Evolutionary conservation across 2,797 vertebrate genomes (phyloP), one percentile per base, ranked within the genome.

Genomic region (Protonibea diacanthus): DNA sequence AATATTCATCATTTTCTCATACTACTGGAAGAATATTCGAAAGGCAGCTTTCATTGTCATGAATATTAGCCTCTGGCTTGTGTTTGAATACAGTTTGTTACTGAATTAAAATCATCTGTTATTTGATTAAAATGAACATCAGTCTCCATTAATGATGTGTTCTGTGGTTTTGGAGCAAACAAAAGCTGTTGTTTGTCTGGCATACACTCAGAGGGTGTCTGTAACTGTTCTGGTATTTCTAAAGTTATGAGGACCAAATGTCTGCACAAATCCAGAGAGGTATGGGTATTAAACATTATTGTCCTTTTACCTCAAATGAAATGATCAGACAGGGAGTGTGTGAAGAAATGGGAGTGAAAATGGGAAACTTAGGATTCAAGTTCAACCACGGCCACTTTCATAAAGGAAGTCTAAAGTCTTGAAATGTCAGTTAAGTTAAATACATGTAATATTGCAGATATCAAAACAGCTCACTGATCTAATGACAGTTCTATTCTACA

Each of bases 1-100:
- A 83, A 73, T 81, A 83, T 83, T 85, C 57, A 72, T 59, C 20
- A 65, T 78, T 66, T 84, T 69, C 75, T 78, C 64, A 76, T 72
- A 79, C 78, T 47, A 45, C 12, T 27, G 27, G 25, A 23, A 13
- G 51, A 72, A 78, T 70, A 72, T 82, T 85, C 47, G 44, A 15
- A 71, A 63, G 68, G 42, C 62, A 47, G 66, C 51, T 57, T 56
- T 18, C 48, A 62, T 55, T 76, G 68, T 53, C 8, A 17, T 74
- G 45, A 69, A 81, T 73, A 74, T 71, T 20, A 47, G 74, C 60
- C 47, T 48, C 1, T 42, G 44, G 47, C 49, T 60, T 40, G 9
- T 76, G 67, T 76, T 74, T 82, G 44, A 77, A 61, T 76, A 49
- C 40, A 62, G 61, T 38, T 27, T 70, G 55, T 79, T 78, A 72